These are phyloP conservation scores for Chrysina gloriosa DNA, from an alignment of 2,888 invertebrate genomes.

Conservation along the genomic window DNA sequence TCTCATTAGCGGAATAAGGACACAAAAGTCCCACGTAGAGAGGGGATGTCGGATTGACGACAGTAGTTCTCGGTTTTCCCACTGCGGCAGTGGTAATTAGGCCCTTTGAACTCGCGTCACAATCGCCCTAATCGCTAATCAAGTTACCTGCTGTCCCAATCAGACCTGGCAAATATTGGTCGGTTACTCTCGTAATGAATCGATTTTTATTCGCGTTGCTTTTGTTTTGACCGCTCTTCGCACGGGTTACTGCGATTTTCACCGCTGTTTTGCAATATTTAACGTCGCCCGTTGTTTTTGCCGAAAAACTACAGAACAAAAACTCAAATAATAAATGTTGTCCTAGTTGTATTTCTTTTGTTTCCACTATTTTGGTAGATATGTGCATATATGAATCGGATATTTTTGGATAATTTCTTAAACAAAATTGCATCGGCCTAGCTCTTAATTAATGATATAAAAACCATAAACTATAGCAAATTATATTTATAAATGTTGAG, in stretches of 20 bases:
- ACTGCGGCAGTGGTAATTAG: slow-evolving; percentile 62
- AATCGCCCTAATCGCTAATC: slow-evolving; percentile 67
- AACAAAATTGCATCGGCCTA: too few species aligned
- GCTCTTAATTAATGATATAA: too few species aligned
- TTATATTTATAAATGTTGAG: too few species aligned
- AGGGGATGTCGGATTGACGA: slow-evolving; percentile 35
- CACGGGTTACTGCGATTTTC: slow-evolving; percentile 42
- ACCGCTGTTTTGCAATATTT: slow-evolving; percentile 42
- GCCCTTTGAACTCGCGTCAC: slow-evolving; percentile 66
- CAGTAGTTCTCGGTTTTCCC: slow-evolving; percentile 54
- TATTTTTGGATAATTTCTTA: neutral
- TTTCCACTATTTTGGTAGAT: neutral
- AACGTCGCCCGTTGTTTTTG: slow-evolving; percentile 29
- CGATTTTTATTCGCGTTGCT: slow-evolving; percentile 63
- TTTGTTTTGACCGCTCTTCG: slow-evolving; percentile 51
- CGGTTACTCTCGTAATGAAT: slow-evolving; percentile 61
- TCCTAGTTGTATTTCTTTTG: neutral
- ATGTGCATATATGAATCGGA: neutral
- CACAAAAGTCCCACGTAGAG: slow-evolving; percentile 18
- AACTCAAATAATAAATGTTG: slow-evolving; percentile 1
- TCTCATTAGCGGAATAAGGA: slow-evolving; percentile 31
- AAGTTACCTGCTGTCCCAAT: slow-evolving; percentile 66
- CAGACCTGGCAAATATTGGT: slow-evolving; percentile 61
- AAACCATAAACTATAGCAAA: too few species aligned
- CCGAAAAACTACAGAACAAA: slow-evolving; percentile 4